These are phyloP conservation scores for Nerophis ophidion DNA, from an alignment of 2,113 vertebrate species.

Conservation along the genomic window DNA sequence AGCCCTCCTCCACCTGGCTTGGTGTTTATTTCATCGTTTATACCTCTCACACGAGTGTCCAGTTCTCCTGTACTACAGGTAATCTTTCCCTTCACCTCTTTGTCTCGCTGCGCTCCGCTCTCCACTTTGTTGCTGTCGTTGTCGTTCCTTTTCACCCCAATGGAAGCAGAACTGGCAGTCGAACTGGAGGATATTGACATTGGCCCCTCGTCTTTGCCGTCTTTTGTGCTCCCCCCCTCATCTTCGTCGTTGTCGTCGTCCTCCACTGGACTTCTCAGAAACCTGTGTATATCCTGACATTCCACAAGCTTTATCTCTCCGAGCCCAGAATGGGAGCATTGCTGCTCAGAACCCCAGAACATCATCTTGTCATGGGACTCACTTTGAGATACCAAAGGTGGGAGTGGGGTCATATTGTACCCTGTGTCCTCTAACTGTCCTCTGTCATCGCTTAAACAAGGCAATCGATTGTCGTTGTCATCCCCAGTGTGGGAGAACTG, in stretches of 20 bases:
- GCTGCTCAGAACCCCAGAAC: conserved; percentile 70
- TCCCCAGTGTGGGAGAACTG: conserved; percentile 53
- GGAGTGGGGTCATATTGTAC: conserved; percentile 44
- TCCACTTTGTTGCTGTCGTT: conserved; percentile 59
- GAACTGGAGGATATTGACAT: conserved; percentile 70
- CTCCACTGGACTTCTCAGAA: conserved; percentile 42
- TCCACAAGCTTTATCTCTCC: conserved; percentile 64
- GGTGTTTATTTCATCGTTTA: conserved; percentile 35
- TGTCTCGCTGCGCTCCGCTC: conserved; percentile 27
- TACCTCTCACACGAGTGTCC: conserved; percentile 48
- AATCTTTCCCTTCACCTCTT: conserved; percentile 38
- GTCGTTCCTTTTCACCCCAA: conserved; percentile 48
- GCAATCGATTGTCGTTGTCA: conserved; percentile 65
- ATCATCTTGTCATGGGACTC: conserved; percentile 66
- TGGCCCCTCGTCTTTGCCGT: conserved; percentile 55
- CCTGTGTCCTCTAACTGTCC: conserved; percentile 26
- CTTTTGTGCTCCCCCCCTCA: conserved; percentile 45
- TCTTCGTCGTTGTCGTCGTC: conserved; percentile 35
- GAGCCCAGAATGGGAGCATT: conserved; percentile 53
- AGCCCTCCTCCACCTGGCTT: conserved; percentile 49
- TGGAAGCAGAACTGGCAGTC: conserved; percentile 51
- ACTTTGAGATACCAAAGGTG: conserved; percentile 62
- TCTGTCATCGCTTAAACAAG: conserved; percentile 26
- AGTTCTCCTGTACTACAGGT: conserved; percentile 60
- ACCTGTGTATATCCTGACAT: conserved; percentile 62